Percentiles rank a stretch among this genome's conserved stretches.
Conservation (phyloP, 2,797 vertebrate genomes). For the Dromococcyx pavoninus region DNA sequence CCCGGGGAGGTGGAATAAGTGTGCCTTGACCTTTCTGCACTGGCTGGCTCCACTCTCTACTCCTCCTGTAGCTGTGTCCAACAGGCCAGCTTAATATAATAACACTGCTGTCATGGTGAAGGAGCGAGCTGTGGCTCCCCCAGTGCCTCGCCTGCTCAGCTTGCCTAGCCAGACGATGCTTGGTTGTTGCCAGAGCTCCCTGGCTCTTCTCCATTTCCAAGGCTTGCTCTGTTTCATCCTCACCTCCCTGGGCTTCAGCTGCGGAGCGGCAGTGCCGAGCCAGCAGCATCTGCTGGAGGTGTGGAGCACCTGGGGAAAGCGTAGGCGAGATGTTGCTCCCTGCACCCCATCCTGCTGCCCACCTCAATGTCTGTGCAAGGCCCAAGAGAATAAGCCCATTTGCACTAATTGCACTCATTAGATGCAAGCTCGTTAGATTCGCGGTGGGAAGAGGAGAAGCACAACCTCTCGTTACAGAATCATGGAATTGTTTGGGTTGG, state of each 20-base stretch:
- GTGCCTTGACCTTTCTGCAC: background rate
- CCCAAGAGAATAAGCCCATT: background rate
- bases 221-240: background rate
- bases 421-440: fast-evolving
- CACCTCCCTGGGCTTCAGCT: background rate
- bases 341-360: fast-evolving
- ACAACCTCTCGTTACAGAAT: too few species aligned
- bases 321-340: background rate
- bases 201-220: background rate
- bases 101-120: fast-evolving
- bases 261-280: background rate
- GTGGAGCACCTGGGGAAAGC: background rate
- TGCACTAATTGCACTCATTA: background rate
- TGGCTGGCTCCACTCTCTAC: background rate
- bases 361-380: fast-evolving
- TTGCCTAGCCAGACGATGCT: background rate
- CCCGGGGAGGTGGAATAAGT: background rate
- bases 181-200: background rate
- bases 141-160: background rate
- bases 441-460: background rate
- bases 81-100: background rate
- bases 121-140: background rate
- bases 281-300: background rate
- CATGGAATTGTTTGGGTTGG: too few species aligned
- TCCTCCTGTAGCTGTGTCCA: fast-evolving